Percentiles rank a stretch among this genome's conserved stretches.
Evolutionary conservation across 2,797 vertebrate species (phyloP).

Genomic region (Tachyglossus aculeatus): DNA sequence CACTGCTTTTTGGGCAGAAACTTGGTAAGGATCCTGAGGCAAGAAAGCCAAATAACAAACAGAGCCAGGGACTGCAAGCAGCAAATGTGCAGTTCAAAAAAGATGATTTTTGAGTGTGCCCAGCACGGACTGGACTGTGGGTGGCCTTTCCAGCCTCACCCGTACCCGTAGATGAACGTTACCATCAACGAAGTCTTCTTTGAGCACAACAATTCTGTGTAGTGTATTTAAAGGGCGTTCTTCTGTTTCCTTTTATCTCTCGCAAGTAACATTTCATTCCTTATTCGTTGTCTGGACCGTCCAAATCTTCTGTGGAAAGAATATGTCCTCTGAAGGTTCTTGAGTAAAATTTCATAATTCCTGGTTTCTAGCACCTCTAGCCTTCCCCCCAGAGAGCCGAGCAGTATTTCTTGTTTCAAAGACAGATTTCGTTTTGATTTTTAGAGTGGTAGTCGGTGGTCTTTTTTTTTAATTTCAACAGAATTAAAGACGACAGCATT

Average conservation of each 20-base stretch:
- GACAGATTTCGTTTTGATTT: neutral
- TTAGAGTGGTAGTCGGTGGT: neutral
- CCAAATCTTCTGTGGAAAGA: neutral
- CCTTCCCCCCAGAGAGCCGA: neutral
- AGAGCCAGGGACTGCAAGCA: no score
- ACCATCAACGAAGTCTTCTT: no score
- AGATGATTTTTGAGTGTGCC: no score
- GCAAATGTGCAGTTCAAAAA: no score
- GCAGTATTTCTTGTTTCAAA: neutral
- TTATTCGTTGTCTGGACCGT: no score
- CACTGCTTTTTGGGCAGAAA: no score
- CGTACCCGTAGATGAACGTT: no score
- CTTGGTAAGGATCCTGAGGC: no score
- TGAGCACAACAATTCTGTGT: no score
- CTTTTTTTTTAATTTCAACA: neutral
- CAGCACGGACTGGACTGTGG: no score
- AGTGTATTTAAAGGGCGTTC: neutral
- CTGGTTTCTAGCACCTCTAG: neutral
- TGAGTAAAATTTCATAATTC: neutral
- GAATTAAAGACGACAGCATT: neutral
- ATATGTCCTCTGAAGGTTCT: neutral
- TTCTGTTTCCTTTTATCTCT: neutral
- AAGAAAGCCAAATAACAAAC: no score
- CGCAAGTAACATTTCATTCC: neutral
- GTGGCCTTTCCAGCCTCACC: no score